Conservation (phyloP, 2,888 invertebrate species). For the Agrochola lota region DNA sequence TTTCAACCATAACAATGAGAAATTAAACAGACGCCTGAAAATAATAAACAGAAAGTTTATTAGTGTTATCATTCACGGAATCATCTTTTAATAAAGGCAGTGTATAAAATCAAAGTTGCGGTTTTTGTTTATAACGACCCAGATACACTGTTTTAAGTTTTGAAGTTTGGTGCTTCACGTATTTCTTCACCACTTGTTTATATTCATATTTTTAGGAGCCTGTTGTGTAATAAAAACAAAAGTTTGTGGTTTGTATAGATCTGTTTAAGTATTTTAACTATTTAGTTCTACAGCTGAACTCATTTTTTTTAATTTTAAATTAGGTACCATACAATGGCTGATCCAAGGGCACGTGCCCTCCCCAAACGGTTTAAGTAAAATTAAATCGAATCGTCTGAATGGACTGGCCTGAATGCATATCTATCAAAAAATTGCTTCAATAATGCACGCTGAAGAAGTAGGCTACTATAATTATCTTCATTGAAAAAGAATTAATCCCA, state of each 20-base stretch:
- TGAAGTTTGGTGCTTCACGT: constrained; percentile 4
- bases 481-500: too few species aligned
- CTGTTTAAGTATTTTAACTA: too few species aligned
- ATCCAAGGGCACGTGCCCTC: too few species aligned
- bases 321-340: too few species aligned
- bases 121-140: constrained; percentile 37
- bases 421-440: too few species aligned
- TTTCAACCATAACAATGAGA: constrained; percentile 67
- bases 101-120: constrained; percentile 51
- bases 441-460: too few species aligned
- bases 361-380: too few species aligned
- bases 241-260: neutral
- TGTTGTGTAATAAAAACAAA: constrained; percentile 17
- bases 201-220: constrained; percentile 8
- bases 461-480: too few species aligned
- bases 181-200: constrained; percentile 24
- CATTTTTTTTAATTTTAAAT: too few species aligned
- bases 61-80: constrained; percentile 61
- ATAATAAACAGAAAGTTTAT: constrained; percentile 64
- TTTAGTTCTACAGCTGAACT: too few species aligned
- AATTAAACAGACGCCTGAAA: constrained; percentile 59
- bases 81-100: constrained; percentile 59
- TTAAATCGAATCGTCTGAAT: too few species aligned
- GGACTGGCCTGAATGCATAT: too few species aligned
- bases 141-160: constrained; percentile 40